A percentile compares a stretch with the other conserved stretches of the same genome.
phyloP scores from a whole-genome alignment of 2,888 invertebrate species.

The Aspidiotus destructor region DNA sequence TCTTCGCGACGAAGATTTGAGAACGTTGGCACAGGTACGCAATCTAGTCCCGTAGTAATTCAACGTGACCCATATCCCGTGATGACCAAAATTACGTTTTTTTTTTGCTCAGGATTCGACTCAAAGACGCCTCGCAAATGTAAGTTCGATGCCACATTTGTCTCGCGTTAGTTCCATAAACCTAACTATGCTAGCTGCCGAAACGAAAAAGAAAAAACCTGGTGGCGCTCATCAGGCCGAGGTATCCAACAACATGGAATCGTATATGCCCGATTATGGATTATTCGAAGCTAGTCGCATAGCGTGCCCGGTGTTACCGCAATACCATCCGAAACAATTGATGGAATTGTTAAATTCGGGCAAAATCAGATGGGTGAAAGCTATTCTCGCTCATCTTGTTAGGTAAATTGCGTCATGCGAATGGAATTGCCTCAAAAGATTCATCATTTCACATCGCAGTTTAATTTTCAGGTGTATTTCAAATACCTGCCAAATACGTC shows the following conservation, averaged over 20 bases:
- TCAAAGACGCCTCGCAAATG: slow-evolving; percentile 57
- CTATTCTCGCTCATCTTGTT: slow-evolving; percentile 92
- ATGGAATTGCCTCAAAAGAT: neutral
- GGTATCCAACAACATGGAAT: slow-evolving; percentile 46
- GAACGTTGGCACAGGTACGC: slow-evolving; percentile 50
- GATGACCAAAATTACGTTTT: neutral
- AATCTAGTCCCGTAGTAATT: no score
- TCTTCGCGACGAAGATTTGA: slow-evolving; percentile 58
- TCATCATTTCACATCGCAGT: slow-evolving; percentile 9
- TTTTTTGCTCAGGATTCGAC: slow-evolving; percentile 47
- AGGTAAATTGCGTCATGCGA: slow-evolving; percentile 5
- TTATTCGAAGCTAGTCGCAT: slow-evolving; percentile 94
- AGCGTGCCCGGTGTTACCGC: slow-evolving; percentile 94
- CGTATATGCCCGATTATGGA: slow-evolving; percentile 83
- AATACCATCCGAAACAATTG: slow-evolving; percentile 97
- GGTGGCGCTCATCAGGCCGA: slow-evolving; percentile 29
- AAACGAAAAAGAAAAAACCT: slow-evolving; percentile 57
- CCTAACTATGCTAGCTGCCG: slow-evolving; percentile 59
- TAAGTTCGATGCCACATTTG: slow-evolving; percentile 68
- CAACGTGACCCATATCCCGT: neutral
- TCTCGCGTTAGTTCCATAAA: slow-evolving; percentile 77
- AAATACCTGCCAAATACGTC: slow-evolving; percentile 49
- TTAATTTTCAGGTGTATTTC: slow-evolving; percentile 50
- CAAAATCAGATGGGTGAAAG: slow-evolving; percentile 94
- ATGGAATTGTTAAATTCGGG: slow-evolving; percentile 98